A percentile compares a stretch with the other conserved stretches of the same genome.
Conservation (phyloP, 2,888 invertebrate genomes). For the Parasteatoda lunata region DNA sequence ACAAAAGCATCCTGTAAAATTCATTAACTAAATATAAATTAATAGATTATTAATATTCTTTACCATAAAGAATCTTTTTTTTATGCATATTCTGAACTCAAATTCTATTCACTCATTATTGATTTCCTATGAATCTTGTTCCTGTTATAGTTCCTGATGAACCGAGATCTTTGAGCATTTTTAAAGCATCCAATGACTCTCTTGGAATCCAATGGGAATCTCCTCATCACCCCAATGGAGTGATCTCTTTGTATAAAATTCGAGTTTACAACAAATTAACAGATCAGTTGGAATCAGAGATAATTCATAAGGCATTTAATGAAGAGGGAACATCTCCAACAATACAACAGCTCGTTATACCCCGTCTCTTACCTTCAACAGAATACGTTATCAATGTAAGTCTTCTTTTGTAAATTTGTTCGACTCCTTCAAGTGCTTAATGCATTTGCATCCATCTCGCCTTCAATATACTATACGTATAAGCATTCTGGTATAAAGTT, state of each 20-base stretch:
- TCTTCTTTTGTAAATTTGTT: neutral
- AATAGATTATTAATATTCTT: too few species aligned
- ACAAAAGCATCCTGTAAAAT: too few species aligned
- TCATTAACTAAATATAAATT: too few species aligned
- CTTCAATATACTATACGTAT: too few species aligned
- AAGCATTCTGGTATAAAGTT: too few species aligned
- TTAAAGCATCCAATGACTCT: neutral
- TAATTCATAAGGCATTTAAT: neutral
- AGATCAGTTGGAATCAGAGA: neutral
- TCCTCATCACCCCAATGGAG: slow-evolving; percentile 32
- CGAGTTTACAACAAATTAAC: neutral
- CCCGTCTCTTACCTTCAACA: slow-evolving; percentile 29
- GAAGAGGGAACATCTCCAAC: neutral
- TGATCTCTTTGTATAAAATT: slow-evolving; percentile 28
- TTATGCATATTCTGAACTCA: neutral
- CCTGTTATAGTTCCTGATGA: slow-evolving; percentile 21
- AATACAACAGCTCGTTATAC: neutral
- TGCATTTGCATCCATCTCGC: too few species aligned
- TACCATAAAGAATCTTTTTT: neutral
- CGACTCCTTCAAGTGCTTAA: too few species aligned
- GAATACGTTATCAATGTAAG: slow-evolving; percentile 42
- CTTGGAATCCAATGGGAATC: slow-evolving; percentile 21
- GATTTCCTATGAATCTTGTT: neutral
- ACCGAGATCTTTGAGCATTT: neutral
- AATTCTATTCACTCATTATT: neutral